Conservation (phyloP, 2,888 invertebrate genomes). For the Parnassius glacialis region DNA sequence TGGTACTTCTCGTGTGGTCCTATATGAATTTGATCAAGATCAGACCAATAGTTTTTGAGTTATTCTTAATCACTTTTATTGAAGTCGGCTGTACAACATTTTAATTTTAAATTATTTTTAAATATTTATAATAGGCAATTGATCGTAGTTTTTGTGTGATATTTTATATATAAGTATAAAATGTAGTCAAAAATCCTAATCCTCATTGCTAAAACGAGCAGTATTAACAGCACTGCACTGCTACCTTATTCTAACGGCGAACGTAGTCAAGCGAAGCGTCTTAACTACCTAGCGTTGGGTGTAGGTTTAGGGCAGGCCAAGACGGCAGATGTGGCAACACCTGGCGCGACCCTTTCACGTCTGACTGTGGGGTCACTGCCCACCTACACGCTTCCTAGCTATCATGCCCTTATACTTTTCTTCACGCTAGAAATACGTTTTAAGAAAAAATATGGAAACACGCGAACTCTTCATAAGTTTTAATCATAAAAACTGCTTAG, state of each 20-base stretch:
- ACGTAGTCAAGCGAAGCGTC: conserved; percentile 61
- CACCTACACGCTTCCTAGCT: conserved; percentile 68
- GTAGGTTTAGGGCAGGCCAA: conserved; percentile 56
- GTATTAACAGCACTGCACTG: background rate
- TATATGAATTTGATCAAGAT: too few species aligned
- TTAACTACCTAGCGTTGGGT: conserved; percentile 53
- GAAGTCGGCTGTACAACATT: too few species aligned
- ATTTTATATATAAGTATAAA: too few species aligned
- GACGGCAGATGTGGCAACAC: conserved; percentile 77
- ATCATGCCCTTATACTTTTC: conserved; percentile 54
- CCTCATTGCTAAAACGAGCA: background rate
- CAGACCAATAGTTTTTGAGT: too few species aligned
- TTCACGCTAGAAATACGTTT: conserved; percentile 39
- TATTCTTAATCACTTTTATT: too few species aligned
- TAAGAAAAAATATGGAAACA: conserved; percentile 63
- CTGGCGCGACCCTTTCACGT: conserved; percentile 77
- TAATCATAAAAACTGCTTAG: conserved; percentile 55
- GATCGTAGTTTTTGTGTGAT: too few species aligned
- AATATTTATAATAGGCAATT: too few species aligned
- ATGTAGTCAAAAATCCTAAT: too few species aligned
- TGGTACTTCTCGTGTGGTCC: too few species aligned
- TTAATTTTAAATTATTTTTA: too few species aligned
- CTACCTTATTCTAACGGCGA: conserved; percentile 47
- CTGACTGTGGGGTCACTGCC: conserved; percentile 69
- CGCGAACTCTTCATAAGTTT: conserved; percentile 63